Base-by-base conservation (phyloP, 2,113 vertebrate species). In the Ardeotis arabs region DNA sequence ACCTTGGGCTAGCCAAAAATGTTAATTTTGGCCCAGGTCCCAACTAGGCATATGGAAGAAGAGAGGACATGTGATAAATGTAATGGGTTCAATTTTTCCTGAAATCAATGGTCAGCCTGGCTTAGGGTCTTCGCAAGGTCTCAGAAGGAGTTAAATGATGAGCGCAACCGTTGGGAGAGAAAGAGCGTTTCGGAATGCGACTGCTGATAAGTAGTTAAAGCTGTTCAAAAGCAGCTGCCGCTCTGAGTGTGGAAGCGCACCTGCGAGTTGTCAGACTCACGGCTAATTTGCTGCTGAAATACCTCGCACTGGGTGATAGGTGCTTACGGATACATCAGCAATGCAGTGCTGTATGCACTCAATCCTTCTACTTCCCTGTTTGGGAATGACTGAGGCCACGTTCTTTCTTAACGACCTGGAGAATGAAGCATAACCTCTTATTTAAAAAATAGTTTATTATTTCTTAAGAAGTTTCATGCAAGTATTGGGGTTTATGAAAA, bases 171-270 rank as follows among this genome's bases (percentile, higher is more conserved):
- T 70, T 83, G 53, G 9, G 52, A 74, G 53, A 70, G 63, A 70
- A 94, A 66, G 41, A 78, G 6, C 25, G 9, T 62, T 87, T 69
- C 47, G 73, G 74, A 93, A 82, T 73, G 29, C 35, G 87, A 64
- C 69, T 75, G 62, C 55, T 88, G 52, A 47, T 86, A 85, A 90
- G 70, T 90, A 86, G 69, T 52, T 95, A 70, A 95, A 80, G 62
- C 29, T 89, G 44, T 45, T 75, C 35, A 68, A 80, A 96, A 85
- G 13, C 52, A 96, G 67, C 62, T 95, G 79, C 89, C 85, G 80
- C 60, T 83, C 41, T 62, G 68, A 64, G 68, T 82, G 52, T 74
- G 33, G 66, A 91, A 87, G 19, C 16, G 10, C 69, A 96, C 41
- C 82, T 92, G 62, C 27, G 82, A 96, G 66, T 33, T 83, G 39